Base-by-base conservation (phyloP, 2,888 invertebrate species). In the Cylindroiulus punctatus region DNA sequence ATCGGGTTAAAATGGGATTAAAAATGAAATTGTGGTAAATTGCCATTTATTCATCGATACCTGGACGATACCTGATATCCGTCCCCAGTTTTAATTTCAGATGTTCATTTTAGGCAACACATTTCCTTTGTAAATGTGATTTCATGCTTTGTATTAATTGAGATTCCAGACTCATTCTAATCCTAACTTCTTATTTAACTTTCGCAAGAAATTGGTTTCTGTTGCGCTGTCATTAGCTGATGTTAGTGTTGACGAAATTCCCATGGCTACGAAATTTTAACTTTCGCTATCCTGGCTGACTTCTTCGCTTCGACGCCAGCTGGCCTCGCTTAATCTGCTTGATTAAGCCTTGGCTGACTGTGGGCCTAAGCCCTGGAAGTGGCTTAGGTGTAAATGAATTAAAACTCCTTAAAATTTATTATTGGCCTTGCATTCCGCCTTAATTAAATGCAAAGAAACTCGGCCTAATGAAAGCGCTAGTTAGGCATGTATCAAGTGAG, bases 401-500 rank as follows among this genome's bases (percentile, higher is more conserved):
- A 47, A 47, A 47, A 47, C n/a, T n/a, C n/a, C 4, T 57, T 57
- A 57, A n/a, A 57, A 57, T 57, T 57, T 57, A 57, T 57, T 19
- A 57, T 57, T 57, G 52, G 57, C n/a, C n/a, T n/a, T 7, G 19
- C 57, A 57, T 57, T 57, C 57, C 57, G n/a, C n/a, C n/a, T 57
- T 57, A 57, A 57, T 57, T 57, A 57, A 19, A 57, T n/a, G n/a
- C 7, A n/a, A 57, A 19, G 57, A 57, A 57, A n/a, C 52, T 19
- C 19, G n/a, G n/a, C 17, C n/a, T 57, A 47, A 12, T 12, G n/a
- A 57, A 19, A 57, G 4, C 5, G 57, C 8, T 57, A n/a, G 7
- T 19, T 57, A 8, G n/a, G 19, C 57, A 57, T 57, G 57, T 19
- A 7, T n/a, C 1, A 57, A n/a, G 57, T n/a, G 19, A 14, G 14